Percentiles rank a stretch among this genome's conserved stretches.
phyloP scores from a whole-genome alignment of 1,140 invertebrate species.

The Copidosoma floridanum region DNA sequence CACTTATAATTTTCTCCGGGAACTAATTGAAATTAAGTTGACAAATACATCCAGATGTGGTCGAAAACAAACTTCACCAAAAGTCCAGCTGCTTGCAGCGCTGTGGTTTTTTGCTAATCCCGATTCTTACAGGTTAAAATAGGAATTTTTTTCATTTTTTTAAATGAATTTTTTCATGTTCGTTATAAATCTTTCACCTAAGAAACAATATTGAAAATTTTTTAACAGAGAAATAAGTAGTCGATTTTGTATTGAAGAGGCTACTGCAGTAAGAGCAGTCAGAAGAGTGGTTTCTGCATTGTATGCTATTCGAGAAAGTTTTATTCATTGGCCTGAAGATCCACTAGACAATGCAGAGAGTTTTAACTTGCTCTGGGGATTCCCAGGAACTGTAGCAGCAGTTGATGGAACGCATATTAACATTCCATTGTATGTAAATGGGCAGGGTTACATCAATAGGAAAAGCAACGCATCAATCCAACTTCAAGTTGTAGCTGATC shows the following conservation, averaged over 20 bases:
- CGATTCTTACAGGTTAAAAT: neutral
- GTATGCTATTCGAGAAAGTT: neutral
- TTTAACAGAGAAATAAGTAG: neutral
- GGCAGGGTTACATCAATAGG: too few relatives aligned
- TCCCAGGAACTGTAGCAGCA: slow-evolving; percentile 25
- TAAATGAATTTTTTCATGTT: too few relatives aligned
- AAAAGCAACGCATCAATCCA: slow-evolving; percentile 35
- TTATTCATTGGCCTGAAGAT: neutral
- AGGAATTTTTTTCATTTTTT: neutral
- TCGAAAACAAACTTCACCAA: too few relatives aligned
- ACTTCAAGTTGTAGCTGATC: slow-evolving; percentile 36
- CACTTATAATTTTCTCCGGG: neutral
- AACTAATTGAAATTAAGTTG: neutral
- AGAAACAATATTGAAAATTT: too few relatives aligned
- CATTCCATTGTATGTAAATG: too few relatives aligned
- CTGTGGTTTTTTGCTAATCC: too few relatives aligned
- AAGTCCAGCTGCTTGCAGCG: neutral
- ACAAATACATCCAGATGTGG: neutral
- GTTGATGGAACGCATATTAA: too few relatives aligned
- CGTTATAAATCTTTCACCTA: too few relatives aligned
- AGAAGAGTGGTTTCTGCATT: neutral
- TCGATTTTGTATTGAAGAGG: neutral
- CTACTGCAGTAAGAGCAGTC: neutral
- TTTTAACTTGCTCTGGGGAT: neutral
- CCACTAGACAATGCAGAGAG: neutral